A percentile compares a stretch with the other conserved stretches of the same genome.
Evolutionary conservation across 2,888 invertebrate species (phyloP).

Genomic region (Sarcophaga rosellei): DNA sequence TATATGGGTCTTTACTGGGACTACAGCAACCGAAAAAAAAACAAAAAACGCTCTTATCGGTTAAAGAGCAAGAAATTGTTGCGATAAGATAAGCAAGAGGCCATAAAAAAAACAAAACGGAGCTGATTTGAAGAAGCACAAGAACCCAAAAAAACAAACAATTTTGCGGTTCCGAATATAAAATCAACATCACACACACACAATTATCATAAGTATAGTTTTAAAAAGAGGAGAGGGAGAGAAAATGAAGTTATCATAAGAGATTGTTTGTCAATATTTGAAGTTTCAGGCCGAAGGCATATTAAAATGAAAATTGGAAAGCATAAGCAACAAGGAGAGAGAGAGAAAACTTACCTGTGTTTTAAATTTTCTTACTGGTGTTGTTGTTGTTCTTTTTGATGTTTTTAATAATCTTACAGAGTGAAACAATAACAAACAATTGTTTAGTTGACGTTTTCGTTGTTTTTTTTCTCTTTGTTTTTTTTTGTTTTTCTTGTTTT

Average conservation of each 20-base stretch:
- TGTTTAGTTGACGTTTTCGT: slow-evolving; percentile 49
- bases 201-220: background rate
- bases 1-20: background rate
- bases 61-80: background rate
- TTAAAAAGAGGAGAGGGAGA: background rate
- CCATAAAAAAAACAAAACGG: background rate
- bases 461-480: background rate
- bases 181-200: background rate
- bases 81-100: background rate
- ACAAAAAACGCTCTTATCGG: background rate
- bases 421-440: background rate
- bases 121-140: background rate
- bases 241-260: too few species aligned
- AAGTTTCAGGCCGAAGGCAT: background rate
- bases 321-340: background rate
- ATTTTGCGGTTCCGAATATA: background rate
- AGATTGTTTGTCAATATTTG: background rate
- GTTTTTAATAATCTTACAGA: background rate
- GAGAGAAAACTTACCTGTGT: background rate
- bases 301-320: background rate
- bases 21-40: background rate
- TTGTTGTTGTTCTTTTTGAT: background rate
- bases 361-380: background rate
- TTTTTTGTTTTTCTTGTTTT: slow-evolving; percentile 3
- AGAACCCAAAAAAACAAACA: background rate